Conservation (phyloP, 2,113 vertebrate genomes). For the Hemiprocne comata region DNA sequence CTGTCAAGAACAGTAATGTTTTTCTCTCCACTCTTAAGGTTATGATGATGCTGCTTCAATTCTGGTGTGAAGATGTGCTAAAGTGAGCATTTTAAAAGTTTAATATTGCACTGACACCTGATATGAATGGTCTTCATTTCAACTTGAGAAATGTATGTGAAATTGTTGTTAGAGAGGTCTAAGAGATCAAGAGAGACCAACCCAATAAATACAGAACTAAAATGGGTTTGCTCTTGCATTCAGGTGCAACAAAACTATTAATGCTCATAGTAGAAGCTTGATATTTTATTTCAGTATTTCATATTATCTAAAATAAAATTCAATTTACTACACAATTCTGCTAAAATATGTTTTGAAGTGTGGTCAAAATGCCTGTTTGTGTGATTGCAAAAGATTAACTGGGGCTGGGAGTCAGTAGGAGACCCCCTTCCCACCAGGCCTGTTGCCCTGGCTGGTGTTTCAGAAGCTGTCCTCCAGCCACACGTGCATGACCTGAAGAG, state of each 20-base stretch:
- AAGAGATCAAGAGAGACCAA: not conserved
- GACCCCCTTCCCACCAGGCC: not conserved
- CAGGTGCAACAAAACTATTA: not conserved
- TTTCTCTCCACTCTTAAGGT: not conserved
- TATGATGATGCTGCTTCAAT: not conserved
- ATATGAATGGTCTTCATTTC: not conserved
- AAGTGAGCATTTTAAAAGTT: not conserved
- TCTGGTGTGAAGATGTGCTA: not conserved
- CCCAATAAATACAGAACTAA: not conserved
- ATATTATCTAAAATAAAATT: constrained; percentile 43
- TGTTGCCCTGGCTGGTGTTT: not conserved
- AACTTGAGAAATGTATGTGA: not conserved
- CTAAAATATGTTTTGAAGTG: not conserved
- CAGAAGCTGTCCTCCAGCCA: not conserved
- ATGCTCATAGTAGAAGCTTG: not conserved
- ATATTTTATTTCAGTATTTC: not conserved
- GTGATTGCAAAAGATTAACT: not conserved
- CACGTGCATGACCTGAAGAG: accelerated
- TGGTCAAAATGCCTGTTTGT: not conserved
- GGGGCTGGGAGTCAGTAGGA: accelerated
- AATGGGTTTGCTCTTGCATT: not conserved
- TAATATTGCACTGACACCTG: not conserved
- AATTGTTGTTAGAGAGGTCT: not conserved
- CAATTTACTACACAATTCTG: not conserved
- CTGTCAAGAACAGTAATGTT: not conserved